Evolutionary conservation across 2,888 invertebrate species (phyloP), one percentile per base, ranked within the genome.

Genomic region (Drosophila limbata): DNA sequence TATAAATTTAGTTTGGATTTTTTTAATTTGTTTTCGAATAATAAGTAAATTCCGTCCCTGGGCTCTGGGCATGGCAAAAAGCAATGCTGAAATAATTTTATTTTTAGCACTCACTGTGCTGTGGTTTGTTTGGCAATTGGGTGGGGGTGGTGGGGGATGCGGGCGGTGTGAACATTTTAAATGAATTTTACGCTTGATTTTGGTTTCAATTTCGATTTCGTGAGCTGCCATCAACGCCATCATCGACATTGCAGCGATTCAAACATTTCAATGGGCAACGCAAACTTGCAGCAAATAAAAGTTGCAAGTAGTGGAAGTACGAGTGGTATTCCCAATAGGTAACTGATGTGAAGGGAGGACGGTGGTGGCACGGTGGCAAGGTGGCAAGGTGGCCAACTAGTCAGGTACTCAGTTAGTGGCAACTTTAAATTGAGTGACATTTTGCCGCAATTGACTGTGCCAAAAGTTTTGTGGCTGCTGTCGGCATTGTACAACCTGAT

Each of bases 111-210:
- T 81, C 57, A 40, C 67, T 51, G 33, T 21, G 31, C n/a, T 13
- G 28, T 17, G 42, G 37, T 35, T 60, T 61, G 35, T 25, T 55
- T 40, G 59, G 28, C 5, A 19, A n/a, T 11, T 37, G 33, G 33
- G 44, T 4, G 35, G 50, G 13, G 33, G 21, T 28, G 37, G 69
- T 72, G 78, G 25, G 25, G 25, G 25, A 45, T 17, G 19, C 1
- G 48, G 35, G 21, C 31, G 37, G 69, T 75, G 79, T 51, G 61
- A 88, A 76, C 65, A 79, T 88, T 84, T 87, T 71, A 81, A 82
- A 88, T 88, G 73, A 84, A 82, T 82, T 82, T 88, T 82, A 78
- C 82, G 82, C 82, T 81, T 88, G 82, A 88, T 84, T 82, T 82
- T 82, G 67, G 88, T 81, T 84, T 84, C 79, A 70, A 87, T 78